These are phyloP conservation scores for Prosopocoilus inquinatus DNA, from an alignment of 2,888 invertebrate genomes.

Conservation along the genomic window DNA sequence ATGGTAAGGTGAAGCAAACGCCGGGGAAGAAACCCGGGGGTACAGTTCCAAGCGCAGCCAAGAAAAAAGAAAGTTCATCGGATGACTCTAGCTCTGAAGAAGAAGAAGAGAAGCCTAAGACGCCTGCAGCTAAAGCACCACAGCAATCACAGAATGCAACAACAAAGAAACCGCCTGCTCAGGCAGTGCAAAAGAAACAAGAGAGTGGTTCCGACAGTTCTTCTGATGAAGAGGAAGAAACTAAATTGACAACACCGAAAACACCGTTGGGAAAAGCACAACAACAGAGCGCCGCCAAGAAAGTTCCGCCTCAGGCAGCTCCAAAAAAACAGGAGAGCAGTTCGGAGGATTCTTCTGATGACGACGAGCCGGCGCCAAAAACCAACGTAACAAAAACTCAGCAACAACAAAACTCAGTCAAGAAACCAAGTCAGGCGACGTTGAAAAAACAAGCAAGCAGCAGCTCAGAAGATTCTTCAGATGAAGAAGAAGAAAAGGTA, in stretches of 20 bases:
- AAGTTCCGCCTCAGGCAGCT: slow-evolving; percentile 12
- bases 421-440: slow-evolving; percentile 9
- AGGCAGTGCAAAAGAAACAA: slow-evolving; percentile 26
- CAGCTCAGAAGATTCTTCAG: slow-evolving; percentile 37
- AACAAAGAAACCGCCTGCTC: slow-evolving; percentile 5
- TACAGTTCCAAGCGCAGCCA: slow-evolving; percentile 12
- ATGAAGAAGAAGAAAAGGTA: slow-evolving; percentile 37
- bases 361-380: slow-evolving; percentile 25
- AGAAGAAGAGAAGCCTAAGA: slow-evolving; percentile 18
- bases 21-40: slow-evolving; percentile 22
- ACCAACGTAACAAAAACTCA: slow-evolving; percentile 5
- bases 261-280: no score
- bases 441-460: slow-evolving; percentile 26
- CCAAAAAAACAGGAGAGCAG: slow-evolving; percentile 31
- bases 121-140: slow-evolving; percentile 15
- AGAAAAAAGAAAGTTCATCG: slow-evolving; percentile 21
- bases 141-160: neutral
- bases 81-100: slow-evolving; percentile 33
- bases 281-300: no score
- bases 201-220: slow-evolving; percentile 33
- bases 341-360: slow-evolving; percentile 35
- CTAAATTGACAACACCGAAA: no score
- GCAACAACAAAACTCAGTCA: slow-evolving; percentile 2
- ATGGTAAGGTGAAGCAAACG: slow-evolving; percentile 24
- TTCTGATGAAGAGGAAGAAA: slow-evolving; percentile 33